Base-by-base conservation (phyloP, 2,113 vertebrate species). In the Bostrychus sinensis region DNA sequence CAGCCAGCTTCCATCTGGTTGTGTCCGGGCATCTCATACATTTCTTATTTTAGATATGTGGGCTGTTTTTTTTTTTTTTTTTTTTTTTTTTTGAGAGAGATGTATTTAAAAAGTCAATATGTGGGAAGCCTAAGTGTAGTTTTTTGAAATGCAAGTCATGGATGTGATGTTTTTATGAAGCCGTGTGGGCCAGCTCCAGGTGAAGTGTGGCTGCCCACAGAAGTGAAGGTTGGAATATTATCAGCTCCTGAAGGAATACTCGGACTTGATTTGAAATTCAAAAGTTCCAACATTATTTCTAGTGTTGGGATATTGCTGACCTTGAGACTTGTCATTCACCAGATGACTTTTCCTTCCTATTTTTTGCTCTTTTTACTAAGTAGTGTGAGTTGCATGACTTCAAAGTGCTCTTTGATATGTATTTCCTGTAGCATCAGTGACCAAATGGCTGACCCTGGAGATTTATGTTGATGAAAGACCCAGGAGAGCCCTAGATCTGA, bases 361-460 rank as follows among this genome's bases (percentile, higher is more conserved):
- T 74, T 69, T 79, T 23, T 41, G 23, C 63, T 78, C 69, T 37
- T 69, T 78, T 72, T 23, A 58, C 28, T 5, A 39, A 2, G 20
- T 20, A 3, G 55, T 70, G 20, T 10, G n/a, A 53, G 42, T 64
- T 55, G 59, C 68, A 72, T 23, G 51, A 81, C 85, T 81, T 89
- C 86, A 86, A 84, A 84, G 83, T 56, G 25, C 16, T 38, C 80
- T 86, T 86, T 86, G 82, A 86, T 84, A 85, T 85, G 68, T 75
- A 82, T 85, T 87, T 84, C 65, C 64, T 66, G 41, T 77, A 77
- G 53, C 80, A 76, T 79, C 76, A 56, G 55, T 23, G 30, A 70
- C 58, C 58, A 75, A 79, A 78, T 62, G 71, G 60, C 28, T 65
- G 61, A 70, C 83, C 81, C 66, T 23, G 25, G 76, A 82, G 82